Percentiles rank a stretch among this genome's conserved stretches.
phyloP scores from a whole-genome alignment of 2,888 invertebrate species.

The Anoplius nigerrimus region DNA sequence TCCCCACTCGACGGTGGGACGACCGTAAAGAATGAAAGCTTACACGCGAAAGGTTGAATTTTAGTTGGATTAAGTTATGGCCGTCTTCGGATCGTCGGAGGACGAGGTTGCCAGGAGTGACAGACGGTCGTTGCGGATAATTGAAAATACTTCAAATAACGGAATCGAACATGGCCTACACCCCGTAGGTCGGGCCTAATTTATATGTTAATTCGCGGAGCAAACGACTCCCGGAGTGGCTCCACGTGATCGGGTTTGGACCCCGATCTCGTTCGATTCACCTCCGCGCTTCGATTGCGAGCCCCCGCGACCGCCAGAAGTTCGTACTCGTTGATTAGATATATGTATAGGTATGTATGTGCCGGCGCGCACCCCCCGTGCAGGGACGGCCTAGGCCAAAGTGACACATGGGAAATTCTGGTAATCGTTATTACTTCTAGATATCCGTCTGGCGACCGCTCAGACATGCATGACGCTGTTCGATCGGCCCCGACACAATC shows the following conservation, averaged over 20 bases:
- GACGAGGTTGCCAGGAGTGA: conserved; percentile 17
- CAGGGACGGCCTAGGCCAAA: conserved; percentile 4
- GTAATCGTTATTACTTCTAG: conserved; percentile 49
- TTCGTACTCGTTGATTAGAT: conserved; percentile 40
- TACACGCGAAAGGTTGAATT: conserved; percentile 8
- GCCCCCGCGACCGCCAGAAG: conserved; percentile 31
- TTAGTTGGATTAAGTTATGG: neutral
- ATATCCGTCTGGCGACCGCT: conserved; percentile 21
- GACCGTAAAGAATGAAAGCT: no score
- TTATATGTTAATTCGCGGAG: conserved; percentile 67
- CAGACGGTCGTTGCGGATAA: conserved; percentile 57
- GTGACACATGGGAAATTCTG: conserved; percentile 53
- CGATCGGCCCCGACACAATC: neutral
- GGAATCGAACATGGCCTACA: conserved; percentile 38
- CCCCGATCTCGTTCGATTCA: conserved; percentile 46
- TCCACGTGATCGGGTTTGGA: conserved; percentile 45
- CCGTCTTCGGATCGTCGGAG: neutral
- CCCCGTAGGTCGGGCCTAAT: conserved; percentile 59
- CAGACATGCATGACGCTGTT: conserved; percentile 44
- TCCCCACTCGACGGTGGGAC: no score
- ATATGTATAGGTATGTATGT: conserved; percentile 13
- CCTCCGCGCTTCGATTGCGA: conserved; percentile 42
- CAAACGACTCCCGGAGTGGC: conserved; percentile 51
- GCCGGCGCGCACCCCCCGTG: neutral
- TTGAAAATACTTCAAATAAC: conserved; percentile 60